phyloP scores from a whole-genome alignment of 1,140 invertebrate genomes.

The Nephotettix cincticeps region DNA sequence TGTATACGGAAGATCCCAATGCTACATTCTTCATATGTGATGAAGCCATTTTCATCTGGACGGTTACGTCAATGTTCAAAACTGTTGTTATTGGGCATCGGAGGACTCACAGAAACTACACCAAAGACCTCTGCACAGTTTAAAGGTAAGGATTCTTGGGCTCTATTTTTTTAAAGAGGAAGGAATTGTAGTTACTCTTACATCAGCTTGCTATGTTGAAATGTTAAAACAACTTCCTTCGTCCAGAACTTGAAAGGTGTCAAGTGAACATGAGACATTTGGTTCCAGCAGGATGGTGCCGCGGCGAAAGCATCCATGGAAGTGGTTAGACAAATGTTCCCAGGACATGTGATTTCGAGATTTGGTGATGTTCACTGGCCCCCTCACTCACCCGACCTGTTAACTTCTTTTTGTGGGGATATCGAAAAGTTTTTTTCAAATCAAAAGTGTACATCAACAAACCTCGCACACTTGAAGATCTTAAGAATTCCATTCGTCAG shows the following conservation, averaged over 20 bases:
- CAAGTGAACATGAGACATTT: background rate
- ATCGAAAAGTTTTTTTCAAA: no score
- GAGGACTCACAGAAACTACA: no score
- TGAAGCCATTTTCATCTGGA: conserved; percentile 45
- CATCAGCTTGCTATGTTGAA: conserved; percentile 31
- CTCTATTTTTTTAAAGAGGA: conserved; percentile 35
- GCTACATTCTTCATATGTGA: conserved; percentile 39
- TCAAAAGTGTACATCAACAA: background rate
- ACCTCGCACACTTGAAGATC: no score
- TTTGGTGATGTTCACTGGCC: no score
- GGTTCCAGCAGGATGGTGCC: conserved; percentile 38
- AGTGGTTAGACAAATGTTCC: background rate
- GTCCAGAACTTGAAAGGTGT: conserved; percentile 27
- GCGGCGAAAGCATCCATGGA: conserved; percentile 31
- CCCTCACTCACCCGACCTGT: background rate
- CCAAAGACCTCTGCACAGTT: conserved; percentile 42
- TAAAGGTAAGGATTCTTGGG: conserved; percentile 36
- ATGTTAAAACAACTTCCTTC: no score
- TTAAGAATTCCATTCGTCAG: no score
- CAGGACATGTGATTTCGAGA: background rate
- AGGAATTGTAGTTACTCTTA: conserved; percentile 30
- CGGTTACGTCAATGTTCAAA: conserved; percentile 44
- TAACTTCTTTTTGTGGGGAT: background rate
- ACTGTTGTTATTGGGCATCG: conserved; percentile 41
- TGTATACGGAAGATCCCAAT: background rate